Base-by-base conservation (phyloP, 1,140 invertebrate genomes). In the Delia radicum region DNA sequence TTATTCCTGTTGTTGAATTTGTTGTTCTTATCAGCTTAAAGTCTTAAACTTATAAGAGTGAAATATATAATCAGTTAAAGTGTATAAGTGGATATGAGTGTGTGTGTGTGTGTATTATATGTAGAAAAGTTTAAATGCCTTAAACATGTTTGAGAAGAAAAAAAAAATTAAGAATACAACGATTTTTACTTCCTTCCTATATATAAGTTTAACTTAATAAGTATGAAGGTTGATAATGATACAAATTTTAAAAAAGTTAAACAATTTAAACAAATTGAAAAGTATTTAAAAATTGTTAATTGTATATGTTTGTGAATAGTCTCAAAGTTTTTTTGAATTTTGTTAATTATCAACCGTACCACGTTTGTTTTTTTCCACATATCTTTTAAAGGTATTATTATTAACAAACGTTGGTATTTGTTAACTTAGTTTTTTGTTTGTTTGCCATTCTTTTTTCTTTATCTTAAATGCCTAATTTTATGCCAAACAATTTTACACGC, bases 21-120 rank as follows among this genome's bases (percentile, higher is more conserved):
- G 2, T 55, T 55, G 48, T 55, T 55, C 48, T 55, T 55, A 55
- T 55, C 48, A 55, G 48, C 48, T 55, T 55, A 55, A 55, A 21
- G 48, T 55, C 48, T 55, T 55, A 55, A 55, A 55, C n/a, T 55
- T 21, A 18, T 21, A 55, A 55, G 8, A 55, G 48, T n/a, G n/a
- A 55, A 55, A 55, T 55, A 55, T 55, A n/a, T 55, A 55, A 55
- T 55, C 48, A 55, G 48, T 55, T 55, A 55, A 55, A 55, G 48
- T 55, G 48, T 55, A 55, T 15, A 18, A 21, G 48, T 55, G 21
- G 48, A 55, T n/a, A 21, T 55, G 48, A 15, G 37, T 42, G 12
- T 42, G 33, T 37, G 8, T 5, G 8, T 37, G 37, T 42, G 37
- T 42, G 37, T 42, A 13, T 10, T 42, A 42, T 42, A 10, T 42